Evolutionary conservation across 2,113 vertebrate species (phyloP).

Genomic region (Nematolebias whitei): DNA sequence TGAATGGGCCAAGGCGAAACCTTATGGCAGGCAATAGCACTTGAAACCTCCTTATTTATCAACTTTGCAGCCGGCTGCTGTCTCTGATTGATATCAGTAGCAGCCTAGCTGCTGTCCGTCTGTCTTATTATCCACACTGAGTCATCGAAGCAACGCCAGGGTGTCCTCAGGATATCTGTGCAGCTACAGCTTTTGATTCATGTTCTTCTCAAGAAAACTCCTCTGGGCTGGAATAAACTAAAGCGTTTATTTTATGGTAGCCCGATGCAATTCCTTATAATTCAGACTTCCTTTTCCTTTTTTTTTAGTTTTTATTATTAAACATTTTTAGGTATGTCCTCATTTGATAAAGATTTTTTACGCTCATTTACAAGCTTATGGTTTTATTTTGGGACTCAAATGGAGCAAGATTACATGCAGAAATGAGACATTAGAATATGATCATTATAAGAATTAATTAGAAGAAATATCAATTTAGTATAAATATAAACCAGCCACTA

Average conservation of each 20-base stretch:
- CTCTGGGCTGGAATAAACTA: not conserved
- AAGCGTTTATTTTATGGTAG: slow-evolving; percentile 4
- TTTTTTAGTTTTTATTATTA: not conserved
- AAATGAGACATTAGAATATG: no score
- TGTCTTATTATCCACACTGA: slow-evolving; percentile 57
- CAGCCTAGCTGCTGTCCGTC: slow-evolving; percentile 64
- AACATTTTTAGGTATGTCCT: not conserved
- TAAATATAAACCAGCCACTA: no score
- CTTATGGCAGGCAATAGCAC: slow-evolving; percentile 60
- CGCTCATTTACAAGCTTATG: not conserved
- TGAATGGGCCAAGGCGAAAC: slow-evolving; percentile 40
- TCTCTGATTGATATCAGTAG: slow-evolving; percentile 66
- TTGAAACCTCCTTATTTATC: slow-evolving; percentile 67
- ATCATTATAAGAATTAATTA: no score
- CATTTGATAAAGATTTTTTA: not conserved
- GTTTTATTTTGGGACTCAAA: not conserved
- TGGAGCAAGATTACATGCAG: no score
- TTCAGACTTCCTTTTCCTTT: not conserved
- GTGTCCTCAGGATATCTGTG: slow-evolving; percentile 8
- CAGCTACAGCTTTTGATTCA: slow-evolving; percentile 9
- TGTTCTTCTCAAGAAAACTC: slow-evolving; percentile 11
- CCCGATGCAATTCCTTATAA: not conserved
- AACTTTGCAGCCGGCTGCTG: slow-evolving; percentile 52
- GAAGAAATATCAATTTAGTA: no score
- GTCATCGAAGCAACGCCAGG: slow-evolving; percentile 10